Conservation (phyloP, 2,888 invertebrate genomes). For the Erpobdella octoculata region DNA sequence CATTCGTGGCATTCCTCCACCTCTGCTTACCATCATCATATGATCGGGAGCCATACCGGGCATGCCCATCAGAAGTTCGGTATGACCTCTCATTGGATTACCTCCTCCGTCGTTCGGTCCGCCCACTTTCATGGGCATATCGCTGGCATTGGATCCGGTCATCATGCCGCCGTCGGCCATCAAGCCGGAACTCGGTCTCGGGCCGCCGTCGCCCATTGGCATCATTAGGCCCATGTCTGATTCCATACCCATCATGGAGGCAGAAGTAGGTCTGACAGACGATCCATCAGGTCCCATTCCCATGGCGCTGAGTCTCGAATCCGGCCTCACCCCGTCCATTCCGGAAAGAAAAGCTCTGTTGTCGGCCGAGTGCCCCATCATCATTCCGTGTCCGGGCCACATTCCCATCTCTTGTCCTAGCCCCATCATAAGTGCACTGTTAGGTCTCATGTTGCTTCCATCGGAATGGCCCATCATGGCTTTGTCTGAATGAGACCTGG, state of each 20-base stretch:
- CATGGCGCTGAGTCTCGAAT: constrained; percentile 9
- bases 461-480: neutral
- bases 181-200: neutral
- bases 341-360: neutral
- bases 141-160: neutral
- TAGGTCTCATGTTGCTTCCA: neutral
- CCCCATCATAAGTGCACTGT: neutral
- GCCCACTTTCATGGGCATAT: neutral
- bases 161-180: constrained; percentile 6
- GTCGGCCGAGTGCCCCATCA: neutral
- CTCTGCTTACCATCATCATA: constrained; percentile 20
- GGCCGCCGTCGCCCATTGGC: neutral
- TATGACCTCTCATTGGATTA: neutral
- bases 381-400: neutral
- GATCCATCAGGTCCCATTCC: neutral
- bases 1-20: constrained; percentile 18
- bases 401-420: neutral
- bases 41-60: constrained; percentile 17
- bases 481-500: constrained; percentile 7
- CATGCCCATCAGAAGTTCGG: constrained; percentile 23
- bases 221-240: constrained; percentile 24
- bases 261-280: neutral
- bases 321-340: constrained; percentile 1
- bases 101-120: constrained; percentile 17
- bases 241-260: constrained; percentile 5